Base-by-base conservation (phyloP, 2,797 vertebrate genomes). In the Mus spretus region DNA sequence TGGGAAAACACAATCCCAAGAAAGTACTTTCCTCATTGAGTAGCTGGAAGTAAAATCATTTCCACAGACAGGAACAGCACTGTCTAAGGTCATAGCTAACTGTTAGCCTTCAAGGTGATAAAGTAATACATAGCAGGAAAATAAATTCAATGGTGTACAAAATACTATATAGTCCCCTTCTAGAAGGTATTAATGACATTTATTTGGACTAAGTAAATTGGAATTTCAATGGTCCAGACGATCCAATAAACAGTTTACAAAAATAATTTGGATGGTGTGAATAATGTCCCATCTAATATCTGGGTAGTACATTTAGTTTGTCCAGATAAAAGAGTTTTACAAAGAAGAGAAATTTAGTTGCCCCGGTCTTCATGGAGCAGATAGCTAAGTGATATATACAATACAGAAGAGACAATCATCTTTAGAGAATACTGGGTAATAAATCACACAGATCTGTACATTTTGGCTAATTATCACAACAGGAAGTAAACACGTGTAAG, bases 291-390 rank as follows among this genome's bases (percentile, higher is more conserved):
- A 88, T 82, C 59, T 57, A 77, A 84, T 44, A 67, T n/a, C 75
- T 87, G 7, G 86, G n/a, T 78, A 67, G 22, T 37, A 59, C 57
- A 92, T 80, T 96, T 79, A 84, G 63, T 85, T 81, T 93, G 55
- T 82, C 59, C 57, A 91, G 72, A 75, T 84, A 87, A 89, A 63
- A 92, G 91, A 59, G 22, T 53, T 90, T 90, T 80, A 86, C 74
- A 67, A 93, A 47, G 37, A 95, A 96, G 67, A 93, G 53, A 95
- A 93, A 91, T 92, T 57, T 28, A 81, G 57, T 84, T 77, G 40
- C 70, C 79, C 87, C 31, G 78, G 80, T 87, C 53, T 61, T 61
- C 31, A 59, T 2, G 34, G 57, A 40, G 53, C 78, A 80, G 34
- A 79, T 93, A 89, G 55, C 61, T 95, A 44, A 89, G 65, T 57